Conservation (phyloP, 2,113 vertebrate genomes). For the Enhydra lutris region DNA sequence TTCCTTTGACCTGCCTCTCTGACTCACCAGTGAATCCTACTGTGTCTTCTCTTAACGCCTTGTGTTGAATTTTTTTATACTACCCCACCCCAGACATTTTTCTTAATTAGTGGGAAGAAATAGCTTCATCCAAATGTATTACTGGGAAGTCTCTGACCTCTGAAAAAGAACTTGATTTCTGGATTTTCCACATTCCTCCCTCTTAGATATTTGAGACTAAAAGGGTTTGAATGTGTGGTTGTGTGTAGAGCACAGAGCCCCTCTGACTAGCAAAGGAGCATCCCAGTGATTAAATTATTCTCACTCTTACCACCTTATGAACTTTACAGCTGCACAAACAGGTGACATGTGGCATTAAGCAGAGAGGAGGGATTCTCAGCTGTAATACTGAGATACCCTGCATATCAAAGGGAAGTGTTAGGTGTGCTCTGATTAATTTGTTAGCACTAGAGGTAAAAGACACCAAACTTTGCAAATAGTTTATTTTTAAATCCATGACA, state of each 20-base stretch:
- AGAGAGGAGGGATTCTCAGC: neutral
- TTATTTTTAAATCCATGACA: neutral
- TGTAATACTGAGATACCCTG: rapidly evolving
- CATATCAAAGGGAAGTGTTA: neutral
- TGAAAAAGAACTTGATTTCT: neutral
- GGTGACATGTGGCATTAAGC: neutral
- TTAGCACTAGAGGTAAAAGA: neutral
- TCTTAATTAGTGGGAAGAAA: neutral
- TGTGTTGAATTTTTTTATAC: neutral
- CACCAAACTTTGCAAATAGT: neutral
- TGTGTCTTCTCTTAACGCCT: neutral
- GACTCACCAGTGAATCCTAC: neutral
- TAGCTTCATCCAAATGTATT: neutral
- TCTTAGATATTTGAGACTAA: neutral
- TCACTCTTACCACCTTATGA: neutral
- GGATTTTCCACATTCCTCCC: neutral
- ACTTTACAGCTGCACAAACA: neutral
- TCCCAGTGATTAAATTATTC: neutral
- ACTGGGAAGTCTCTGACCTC: neutral
- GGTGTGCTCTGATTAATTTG: neutral
- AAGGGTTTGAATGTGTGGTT: neutral
- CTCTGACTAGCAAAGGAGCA: neutral
- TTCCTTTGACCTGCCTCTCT: neutral
- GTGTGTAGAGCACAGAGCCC: rapidly evolving
- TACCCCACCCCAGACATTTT: rapidly evolving